Percentiles rank a stretch among this genome's conserved stretches.
These are phyloP conservation scores for Hippolais icterina DNA, from an alignment of 2,113 vertebrate species.

Conservation along the genomic window DNA sequence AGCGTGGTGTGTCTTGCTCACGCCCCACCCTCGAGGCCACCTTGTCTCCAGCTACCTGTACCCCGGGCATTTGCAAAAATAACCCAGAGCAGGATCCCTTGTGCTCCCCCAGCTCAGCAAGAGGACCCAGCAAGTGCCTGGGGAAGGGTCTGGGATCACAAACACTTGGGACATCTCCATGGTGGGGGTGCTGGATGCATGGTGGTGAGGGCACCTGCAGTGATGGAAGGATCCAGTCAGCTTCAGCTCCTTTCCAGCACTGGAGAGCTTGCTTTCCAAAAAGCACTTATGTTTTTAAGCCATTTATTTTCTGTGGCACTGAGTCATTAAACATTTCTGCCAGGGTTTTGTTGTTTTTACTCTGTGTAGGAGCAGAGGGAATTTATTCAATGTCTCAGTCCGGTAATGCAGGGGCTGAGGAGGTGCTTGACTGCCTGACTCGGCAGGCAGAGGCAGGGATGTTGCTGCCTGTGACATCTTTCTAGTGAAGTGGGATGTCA, in stretches of 20 bases:
- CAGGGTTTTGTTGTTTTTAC: constrained; percentile 33
- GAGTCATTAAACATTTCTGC: constrained; percentile 55
- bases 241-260: neutral
- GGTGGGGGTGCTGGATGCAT: neutral
- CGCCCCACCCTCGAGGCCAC: neutral
- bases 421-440: constrained; percentile 32
- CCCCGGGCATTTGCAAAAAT: fast-evolving
- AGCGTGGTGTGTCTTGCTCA: neutral
- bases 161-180: fast-evolving
- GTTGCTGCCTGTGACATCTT: constrained; percentile 5
- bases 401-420: neutral
- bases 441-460: neutral
- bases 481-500: constrained; percentile 50
- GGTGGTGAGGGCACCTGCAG: neutral
- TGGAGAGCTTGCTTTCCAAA: neutral
- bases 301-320: neutral
- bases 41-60: neutral
- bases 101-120: neutral
- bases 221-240: neutral
- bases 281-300: constrained; percentile 16
- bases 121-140: neutral
- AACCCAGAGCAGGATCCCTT: too few species aligned
- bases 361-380: constrained; percentile 32
- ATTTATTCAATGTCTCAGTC: constrained; percentile 18
- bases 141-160: neutral